Base-by-base conservation (phyloP, 2,797 vertebrate species). In the Oreochromis mossambicus region DNA sequence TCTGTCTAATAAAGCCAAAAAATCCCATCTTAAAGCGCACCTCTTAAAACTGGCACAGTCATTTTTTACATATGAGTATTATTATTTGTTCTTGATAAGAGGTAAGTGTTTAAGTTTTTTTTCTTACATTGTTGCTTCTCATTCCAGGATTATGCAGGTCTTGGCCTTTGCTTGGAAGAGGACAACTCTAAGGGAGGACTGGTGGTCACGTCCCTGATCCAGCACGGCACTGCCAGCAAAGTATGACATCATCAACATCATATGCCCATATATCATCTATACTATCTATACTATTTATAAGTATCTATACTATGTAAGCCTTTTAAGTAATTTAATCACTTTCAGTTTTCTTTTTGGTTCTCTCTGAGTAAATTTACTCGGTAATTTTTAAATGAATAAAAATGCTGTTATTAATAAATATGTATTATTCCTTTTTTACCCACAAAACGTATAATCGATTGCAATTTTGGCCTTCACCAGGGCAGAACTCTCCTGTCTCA, bases 171-270 rank as follows among this genome's bases (percentile, higher is more conserved):
- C 76, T 56, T 95, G 50, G 70, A 15, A 7, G 86, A 93, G 11
- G 89, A 88, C 1, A 51, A 84, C 7, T 84, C 83, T 15, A 88
- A 75, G 19, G 84, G 82, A 38, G 93, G 76, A 75, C 46, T 76
- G 19, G 79, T 90, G 32, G 86, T 94, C 81, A 36, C n/a, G 61
- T 92, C 93, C n/a, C 46, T 95, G n/a, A 87, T 80, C n/a, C 90
- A 89, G 79, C 63, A 91, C 1, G 76, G 93, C 61, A 90, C 93
- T 32, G 92, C 92, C 52, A 93, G 84, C 84, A 94, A 95, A 93
- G 95, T 95, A 82, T 13, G 90, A 78, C 52, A 86, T 84, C 77
- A 21, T 48, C 46, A 58, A 17, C 14, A 63, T 77, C 19, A 63
- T 32, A 8, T 26, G 15, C 26, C 48, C n/a, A 6, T 26, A 8